Evolutionary conservation across 2,888 invertebrate species (phyloP), one percentile per base, ranked within the genome.

Genomic region (Caenorhabditis sp.): DNA sequence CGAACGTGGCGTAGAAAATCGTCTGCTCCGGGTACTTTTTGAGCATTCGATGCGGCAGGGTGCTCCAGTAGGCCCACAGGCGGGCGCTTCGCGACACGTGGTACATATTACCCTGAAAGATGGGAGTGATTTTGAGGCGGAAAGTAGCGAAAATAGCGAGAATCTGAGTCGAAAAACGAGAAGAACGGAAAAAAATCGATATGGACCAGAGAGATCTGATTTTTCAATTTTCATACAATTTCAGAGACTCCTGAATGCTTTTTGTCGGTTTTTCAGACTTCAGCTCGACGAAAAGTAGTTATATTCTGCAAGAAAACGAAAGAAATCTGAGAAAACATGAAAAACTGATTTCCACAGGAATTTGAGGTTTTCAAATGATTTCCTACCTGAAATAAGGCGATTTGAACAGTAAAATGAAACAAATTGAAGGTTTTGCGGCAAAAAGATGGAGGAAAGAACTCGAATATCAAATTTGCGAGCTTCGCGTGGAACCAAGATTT

Each of bases 1-100:
- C 90, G 84, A 90, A 89, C 22, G 90, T 90, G 16, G 88, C 74
- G 76, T 86, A 90, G 84, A 84, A 86, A 63, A 87, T 84, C 51
- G 87, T 87, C 82, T 88, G 88, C 28, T 88, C 88, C 54, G 88
- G 88, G 58, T 87, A 88, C 66, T 86, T 70, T 75, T 88, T 86
- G 73, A 88, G 75, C 85, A 88, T 74, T 61, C 74, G 61, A 16
- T 84, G 87, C 12, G 87, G 87, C 8, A 87, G 75, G 10, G 76
- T 82, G 74, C 74, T 85, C 87, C 87, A 87, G 76, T 84, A 87
- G 14, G 85, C 77, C 73, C 84, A 82, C 59, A 87, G 64, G n/a
- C 87, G 82, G 58, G 85, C 80, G 24, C 70, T 79, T 56, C 87
- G 80, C 47, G 87, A 80, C 26, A 87, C 85, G 82, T 87, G 86